phyloP scores from a whole-genome alignment of 2,113 vertebrate genomes.

The Microcebus murinus region DNA sequence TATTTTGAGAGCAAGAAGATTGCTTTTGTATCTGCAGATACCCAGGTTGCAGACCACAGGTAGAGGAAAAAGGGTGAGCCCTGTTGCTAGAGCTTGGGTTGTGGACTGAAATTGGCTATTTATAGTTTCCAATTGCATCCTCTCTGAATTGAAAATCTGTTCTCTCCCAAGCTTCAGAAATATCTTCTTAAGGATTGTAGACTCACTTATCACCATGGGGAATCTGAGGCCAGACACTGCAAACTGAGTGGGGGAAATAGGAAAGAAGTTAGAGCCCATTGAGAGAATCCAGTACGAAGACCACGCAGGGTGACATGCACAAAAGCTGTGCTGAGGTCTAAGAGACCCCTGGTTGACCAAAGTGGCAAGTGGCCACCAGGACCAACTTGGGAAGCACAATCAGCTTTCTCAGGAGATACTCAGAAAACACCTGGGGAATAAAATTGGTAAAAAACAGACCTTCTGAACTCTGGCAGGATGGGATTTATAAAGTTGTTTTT shows the following conservation, averaged over 20 bases:
- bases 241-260: neutral
- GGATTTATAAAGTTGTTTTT: neutral
- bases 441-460: neutral
- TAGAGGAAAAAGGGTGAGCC: neutral
- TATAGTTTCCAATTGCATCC: constrained; percentile 14
- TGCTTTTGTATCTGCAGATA: neutral
- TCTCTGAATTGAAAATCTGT: constrained; percentile 7
- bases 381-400: neutral
- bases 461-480: neutral
- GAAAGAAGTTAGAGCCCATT: neutral
- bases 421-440: neutral
- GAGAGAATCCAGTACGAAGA: neutral
- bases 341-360: neutral
- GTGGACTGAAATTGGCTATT: neutral
- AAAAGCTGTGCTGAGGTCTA: neutral
- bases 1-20: neutral
- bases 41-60: neutral
- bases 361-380: neutral
- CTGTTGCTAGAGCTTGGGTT: neutral
- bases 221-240: constrained; percentile 25
- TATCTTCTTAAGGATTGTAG: constrained; percentile 13
- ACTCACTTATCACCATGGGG: neutral
- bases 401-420: neutral
- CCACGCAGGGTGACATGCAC: neutral
- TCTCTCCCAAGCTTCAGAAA: neutral